Conservation (phyloP, 1,140 invertebrate genomes). For the Ips typographus region DNA sequence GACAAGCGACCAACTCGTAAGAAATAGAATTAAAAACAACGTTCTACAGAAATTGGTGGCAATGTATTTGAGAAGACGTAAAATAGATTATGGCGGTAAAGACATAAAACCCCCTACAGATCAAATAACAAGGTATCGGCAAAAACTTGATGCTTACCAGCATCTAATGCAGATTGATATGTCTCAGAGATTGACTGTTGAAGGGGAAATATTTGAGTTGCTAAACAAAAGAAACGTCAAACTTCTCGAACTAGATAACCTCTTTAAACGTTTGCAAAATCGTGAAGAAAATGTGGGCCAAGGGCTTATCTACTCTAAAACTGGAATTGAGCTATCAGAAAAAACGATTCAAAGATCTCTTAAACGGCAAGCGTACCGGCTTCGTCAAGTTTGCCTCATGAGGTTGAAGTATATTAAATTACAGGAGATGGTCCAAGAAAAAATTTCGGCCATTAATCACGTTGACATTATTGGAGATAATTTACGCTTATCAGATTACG, state of each 20-base stretch:
- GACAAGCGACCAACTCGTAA: slow-evolving; percentile 28
- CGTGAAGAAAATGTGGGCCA: slow-evolving; percentile 40
- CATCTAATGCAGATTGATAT: slow-evolving; percentile 32
- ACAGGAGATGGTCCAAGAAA: slow-evolving; percentile 36
- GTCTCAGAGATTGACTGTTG: slow-evolving; percentile 24
- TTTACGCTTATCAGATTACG: slow-evolving; percentile 45
- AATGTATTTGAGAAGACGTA: slow-evolving; percentile 45
- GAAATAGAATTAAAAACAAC: slow-evolving; percentile 40
- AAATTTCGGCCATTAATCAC: slow-evolving; percentile 28
- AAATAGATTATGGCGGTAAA: slow-evolving; percentile 25
- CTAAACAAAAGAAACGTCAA: slow-evolving; percentile 34
- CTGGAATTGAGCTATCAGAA: slow-evolving; percentile 44
- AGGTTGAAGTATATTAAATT: slow-evolving; percentile 40
- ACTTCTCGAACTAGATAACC: slow-evolving; percentile 15
- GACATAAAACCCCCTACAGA: slow-evolving; percentile 26
- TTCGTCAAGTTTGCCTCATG: slow-evolving; percentile 36
- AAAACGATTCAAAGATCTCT: slow-evolving; percentile 41
- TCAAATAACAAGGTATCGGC: slow-evolving; percentile 37
- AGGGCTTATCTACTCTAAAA: slow-evolving; percentile 45
- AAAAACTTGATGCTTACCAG: slow-evolving; percentile 40
- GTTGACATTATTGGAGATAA: slow-evolving; percentile 40
- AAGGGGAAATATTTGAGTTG: slow-evolving; percentile 35
- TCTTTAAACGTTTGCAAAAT: slow-evolving; percentile 35
- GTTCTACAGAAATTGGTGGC: slow-evolving; percentile 45
- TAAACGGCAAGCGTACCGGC: slow-evolving; percentile 34